phyloP scores from a whole-genome alignment of 2,888 invertebrate species.

The Epicampocera succincta region DNA sequence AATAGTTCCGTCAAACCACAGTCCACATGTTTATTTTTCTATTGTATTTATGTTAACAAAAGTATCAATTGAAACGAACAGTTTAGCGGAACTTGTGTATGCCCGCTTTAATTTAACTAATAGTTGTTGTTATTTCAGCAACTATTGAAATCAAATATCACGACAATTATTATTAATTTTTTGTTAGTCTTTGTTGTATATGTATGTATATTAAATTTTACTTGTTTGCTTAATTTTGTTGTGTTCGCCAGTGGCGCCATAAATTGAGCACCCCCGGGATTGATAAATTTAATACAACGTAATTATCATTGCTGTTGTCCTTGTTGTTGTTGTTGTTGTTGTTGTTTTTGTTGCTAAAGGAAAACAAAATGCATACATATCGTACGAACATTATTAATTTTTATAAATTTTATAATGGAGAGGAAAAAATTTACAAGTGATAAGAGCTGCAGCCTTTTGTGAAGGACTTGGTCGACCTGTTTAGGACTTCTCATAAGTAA shows the following conservation, averaged over 20 bases:
- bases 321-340: neutral
- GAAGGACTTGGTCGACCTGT: neutral
- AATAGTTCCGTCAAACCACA: too few species aligned
- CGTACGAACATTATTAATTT: neutral
- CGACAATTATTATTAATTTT: conserved; percentile 45
- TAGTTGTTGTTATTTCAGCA: conserved; percentile 7
- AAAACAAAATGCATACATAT: neutral
- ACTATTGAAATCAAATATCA: conserved; percentile 26
- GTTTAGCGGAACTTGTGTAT: neutral
- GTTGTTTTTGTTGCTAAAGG: neutral
- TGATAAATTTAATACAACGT: conserved; percentile 25
- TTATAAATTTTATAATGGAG: conserved; percentile 15
- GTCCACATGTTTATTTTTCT: too few species aligned
- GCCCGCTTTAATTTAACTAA: conserved; percentile 10
- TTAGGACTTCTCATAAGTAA: neutral
- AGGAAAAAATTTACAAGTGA: conserved; percentile 23
- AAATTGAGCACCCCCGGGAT: conserved; percentile 32
- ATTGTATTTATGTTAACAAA: too few species aligned
- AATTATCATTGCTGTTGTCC: too few species aligned
- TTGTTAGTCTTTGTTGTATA: conserved; percentile 5
- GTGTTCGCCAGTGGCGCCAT: conserved; percentile 20
- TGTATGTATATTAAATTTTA: neutral
- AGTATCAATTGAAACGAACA: neutral
- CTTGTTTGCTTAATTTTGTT: neutral
- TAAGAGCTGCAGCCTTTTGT: conserved; percentile 20